A percentile compares a stretch with the other conserved stretches of the same genome.
Evolutionary conservation across 1,140 invertebrate species (phyloP).

Genomic region (Lethocerus indicus): DNA sequence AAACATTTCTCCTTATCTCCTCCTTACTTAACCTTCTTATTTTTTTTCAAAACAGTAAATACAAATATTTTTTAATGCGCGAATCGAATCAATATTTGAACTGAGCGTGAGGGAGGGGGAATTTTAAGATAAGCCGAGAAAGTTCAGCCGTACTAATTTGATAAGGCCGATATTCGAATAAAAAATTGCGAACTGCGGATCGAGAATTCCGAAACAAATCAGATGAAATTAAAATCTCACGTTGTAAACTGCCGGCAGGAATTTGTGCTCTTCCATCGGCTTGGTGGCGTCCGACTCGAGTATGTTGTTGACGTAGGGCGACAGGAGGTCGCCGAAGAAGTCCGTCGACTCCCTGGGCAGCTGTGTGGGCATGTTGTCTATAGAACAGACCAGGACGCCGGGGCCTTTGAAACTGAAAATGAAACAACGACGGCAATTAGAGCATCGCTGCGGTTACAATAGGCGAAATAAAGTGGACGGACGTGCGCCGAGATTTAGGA

Average conservation of each 20-base stretch:
- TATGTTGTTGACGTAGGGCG: constrained; percentile 80
- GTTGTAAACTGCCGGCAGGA: constrained; percentile 57
- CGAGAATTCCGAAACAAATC: not conserved
- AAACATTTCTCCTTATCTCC: too few species aligned
- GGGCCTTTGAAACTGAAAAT: constrained; percentile 71
- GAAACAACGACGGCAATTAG: not conserved
- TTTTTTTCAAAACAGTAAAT: too few species aligned
- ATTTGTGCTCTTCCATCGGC: constrained; percentile 62
- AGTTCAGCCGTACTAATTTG: too few species aligned
- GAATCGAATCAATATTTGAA: too few species aligned
- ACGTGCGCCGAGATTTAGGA: too few species aligned
- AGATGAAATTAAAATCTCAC: constrained; percentile 33
- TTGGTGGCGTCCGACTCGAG: constrained; percentile 77
- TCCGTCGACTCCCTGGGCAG: constrained; percentile 93
- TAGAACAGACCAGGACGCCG: constrained; percentile 94
- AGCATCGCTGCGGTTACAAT: not conserved
- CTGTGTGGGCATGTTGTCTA: constrained; percentile 99
- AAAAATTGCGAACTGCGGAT: not conserved
- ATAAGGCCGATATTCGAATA: too few species aligned
- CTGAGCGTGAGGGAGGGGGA: too few species aligned
- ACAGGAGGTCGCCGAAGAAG: constrained; percentile 87
- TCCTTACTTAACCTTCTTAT: too few species aligned
- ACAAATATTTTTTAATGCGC: too few species aligned
- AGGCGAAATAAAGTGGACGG: too few species aligned
- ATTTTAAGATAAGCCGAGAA: too few species aligned